phyloP scores from a whole-genome alignment of 2,797 vertebrate species.

The Scleropages formosus region DNA sequence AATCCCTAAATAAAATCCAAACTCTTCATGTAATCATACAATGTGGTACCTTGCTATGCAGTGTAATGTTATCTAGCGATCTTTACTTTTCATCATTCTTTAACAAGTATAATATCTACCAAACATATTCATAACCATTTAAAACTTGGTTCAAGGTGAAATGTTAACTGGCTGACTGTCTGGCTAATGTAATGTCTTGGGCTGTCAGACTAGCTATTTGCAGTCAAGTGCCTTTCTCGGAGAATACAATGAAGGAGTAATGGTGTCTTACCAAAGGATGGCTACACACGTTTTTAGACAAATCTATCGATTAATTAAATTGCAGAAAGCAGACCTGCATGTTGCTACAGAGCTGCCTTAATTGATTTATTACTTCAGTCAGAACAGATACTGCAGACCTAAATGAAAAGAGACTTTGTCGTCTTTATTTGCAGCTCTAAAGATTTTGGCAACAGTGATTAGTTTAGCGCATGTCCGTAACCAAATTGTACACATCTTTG shows the following conservation, averaged over 20 bases:
- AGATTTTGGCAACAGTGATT: background rate
- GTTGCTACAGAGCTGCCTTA: background rate
- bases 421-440: background rate
- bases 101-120: background rate
- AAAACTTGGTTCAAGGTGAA: background rate
- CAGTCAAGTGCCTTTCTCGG: background rate
- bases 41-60: background rate
- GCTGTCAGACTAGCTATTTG: background rate
- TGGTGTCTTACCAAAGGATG: background rate
- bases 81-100: too few species aligned
- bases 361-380: background rate
- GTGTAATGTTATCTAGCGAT: background rate
- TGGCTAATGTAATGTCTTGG: background rate
- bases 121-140: background rate
- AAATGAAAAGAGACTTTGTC: constrained; percentile 4
- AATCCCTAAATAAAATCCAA: constrained; percentile 18
- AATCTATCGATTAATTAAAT: background rate
- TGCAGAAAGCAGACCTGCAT: too few species aligned
- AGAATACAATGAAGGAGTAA: background rate
- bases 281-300: background rate
- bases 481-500: background rate
- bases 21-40: constrained; percentile 4
- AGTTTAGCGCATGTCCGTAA: background rate
- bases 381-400: background rate
- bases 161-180: background rate